phyloP scores from a whole-genome alignment of 2,888 invertebrate genomes.

The Aplocera efformata region DNA sequence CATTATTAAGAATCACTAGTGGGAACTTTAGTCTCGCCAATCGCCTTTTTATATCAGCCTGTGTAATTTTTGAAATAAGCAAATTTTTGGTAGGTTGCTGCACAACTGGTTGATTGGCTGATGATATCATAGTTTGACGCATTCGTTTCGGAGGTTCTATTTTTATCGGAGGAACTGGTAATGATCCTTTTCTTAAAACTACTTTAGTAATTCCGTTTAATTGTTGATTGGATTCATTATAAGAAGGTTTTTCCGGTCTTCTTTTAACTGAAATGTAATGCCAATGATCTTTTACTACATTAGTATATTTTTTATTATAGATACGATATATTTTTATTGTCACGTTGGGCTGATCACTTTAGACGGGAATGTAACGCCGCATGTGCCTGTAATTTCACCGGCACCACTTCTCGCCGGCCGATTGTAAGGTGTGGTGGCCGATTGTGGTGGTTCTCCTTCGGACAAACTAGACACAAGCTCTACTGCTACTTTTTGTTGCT shows the following conservation, averaged over 20 bases:
- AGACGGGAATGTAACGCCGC: no score
- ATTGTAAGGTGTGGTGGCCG: no score
- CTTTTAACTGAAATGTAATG: constrained; percentile 4
- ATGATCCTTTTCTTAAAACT: constrained; percentile 36
- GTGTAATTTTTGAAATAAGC: constrained; percentile 39
- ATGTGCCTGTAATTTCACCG: no score
- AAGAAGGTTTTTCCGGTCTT: constrained; percentile 4
- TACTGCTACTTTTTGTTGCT: no score
- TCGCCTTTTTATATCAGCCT: constrained; percentile 51
- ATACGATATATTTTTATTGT: no score
- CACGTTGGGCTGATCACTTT: no score
- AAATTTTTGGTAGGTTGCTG: constrained; percentile 1
- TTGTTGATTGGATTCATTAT: constrained; percentile 26
- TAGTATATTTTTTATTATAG: no score
- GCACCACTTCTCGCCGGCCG: no score
- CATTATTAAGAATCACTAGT: constrained; percentile 54
- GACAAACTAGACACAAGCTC: no score
- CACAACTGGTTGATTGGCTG: constrained; percentile 1
- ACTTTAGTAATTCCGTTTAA: constrained; percentile 44
- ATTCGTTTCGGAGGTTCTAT: constrained; percentile 16
- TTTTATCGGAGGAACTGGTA: constrained; percentile 19
- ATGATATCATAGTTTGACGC: not conserved
- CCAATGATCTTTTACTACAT: no score
- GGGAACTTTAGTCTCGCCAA: constrained; percentile 53
- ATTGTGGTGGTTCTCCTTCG: no score